Conservation (phyloP, 2,888 invertebrate genomes). For the Heliothis peltigera region DNA sequence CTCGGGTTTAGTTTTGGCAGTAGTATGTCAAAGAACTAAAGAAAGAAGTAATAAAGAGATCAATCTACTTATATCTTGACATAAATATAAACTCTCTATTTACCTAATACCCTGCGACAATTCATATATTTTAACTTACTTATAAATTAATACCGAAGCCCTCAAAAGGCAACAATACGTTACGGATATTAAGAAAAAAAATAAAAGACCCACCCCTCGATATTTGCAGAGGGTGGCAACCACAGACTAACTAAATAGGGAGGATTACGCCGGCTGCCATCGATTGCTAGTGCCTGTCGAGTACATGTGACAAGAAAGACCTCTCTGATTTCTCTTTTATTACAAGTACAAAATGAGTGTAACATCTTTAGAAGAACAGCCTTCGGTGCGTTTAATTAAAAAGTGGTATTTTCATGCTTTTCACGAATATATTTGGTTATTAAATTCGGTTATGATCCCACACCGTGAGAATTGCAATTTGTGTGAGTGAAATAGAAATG, state of each 20-base stretch:
- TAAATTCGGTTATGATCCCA: conserved; percentile 36
- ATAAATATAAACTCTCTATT: not conserved
- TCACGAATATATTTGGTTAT: conserved; percentile 40
- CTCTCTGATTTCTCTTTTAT: conserved; percentile 20
- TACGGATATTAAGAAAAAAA: conserved; percentile 44
- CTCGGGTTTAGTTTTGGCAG: not conserved
- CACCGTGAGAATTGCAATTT: conserved; percentile 32
- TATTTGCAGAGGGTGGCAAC: conserved; percentile 56
- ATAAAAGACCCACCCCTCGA: conserved; percentile 38
- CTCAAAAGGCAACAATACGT: conserved; percentile 51
- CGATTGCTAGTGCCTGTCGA: conserved; percentile 51
- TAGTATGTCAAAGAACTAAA: not conserved
- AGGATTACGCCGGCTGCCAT: conserved; percentile 56
- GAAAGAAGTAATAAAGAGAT: not conserved
- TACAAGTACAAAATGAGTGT: conserved; percentile 57
- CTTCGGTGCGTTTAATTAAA: conserved; percentile 58
- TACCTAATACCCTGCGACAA: not conserved
- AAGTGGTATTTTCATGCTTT: conserved; percentile 53
- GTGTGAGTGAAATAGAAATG: conserved; percentile 38
- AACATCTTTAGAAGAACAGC: conserved; percentile 60
- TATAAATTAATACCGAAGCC: conserved; percentile 12
- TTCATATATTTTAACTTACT: not conserved
- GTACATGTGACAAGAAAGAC: conserved; percentile 47
- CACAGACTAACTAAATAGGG: conserved; percentile 61
- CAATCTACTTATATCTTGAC: not conserved